These are phyloP conservation scores for Hipposideros armiger DNA, from an alignment of 2,113 vertebrate species.

Conservation along the genomic window DNA sequence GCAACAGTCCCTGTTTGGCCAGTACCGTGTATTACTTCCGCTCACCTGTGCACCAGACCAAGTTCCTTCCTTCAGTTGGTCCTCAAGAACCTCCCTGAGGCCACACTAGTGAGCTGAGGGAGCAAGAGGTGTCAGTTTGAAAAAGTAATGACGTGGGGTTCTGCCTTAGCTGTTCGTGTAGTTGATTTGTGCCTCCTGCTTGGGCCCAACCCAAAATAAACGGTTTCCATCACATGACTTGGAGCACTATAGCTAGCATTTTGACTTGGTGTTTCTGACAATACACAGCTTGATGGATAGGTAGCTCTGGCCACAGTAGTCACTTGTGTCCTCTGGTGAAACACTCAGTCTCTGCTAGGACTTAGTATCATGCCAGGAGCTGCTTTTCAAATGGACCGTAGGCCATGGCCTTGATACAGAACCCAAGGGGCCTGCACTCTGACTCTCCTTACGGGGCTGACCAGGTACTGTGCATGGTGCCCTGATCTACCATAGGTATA, in stretches of 20 bases:
- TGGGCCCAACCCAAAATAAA: not conserved
- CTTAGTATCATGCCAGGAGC: not conserved
- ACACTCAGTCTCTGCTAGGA: not conserved
- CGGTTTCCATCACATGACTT: too few relatives aligned
- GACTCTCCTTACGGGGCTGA: not conserved
- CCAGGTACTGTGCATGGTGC: rapidly evolving
- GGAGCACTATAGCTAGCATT: not conserved
- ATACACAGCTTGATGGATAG: not conserved
- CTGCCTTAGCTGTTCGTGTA: not conserved
- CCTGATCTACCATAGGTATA: not conserved
- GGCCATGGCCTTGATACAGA: not conserved
- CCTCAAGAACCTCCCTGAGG: not conserved
- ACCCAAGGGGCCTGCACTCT: not conserved
- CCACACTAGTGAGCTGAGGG: not conserved
- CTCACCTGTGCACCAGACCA: not conserved
- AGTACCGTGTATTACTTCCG: rapidly evolving
- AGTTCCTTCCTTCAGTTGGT: not conserved
- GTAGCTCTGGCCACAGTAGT: rapidly evolving
- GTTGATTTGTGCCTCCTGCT: not conserved
- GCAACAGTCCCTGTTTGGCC: not conserved
- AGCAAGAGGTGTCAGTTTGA: not conserved
- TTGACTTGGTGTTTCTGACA: not conserved
- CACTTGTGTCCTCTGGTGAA: rapidly evolving
- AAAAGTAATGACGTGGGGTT: not conserved
- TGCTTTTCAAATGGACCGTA: not conserved